Conservation (phyloP, 2,113 vertebrate genomes). For the Peromyscus leucopus region DNA sequence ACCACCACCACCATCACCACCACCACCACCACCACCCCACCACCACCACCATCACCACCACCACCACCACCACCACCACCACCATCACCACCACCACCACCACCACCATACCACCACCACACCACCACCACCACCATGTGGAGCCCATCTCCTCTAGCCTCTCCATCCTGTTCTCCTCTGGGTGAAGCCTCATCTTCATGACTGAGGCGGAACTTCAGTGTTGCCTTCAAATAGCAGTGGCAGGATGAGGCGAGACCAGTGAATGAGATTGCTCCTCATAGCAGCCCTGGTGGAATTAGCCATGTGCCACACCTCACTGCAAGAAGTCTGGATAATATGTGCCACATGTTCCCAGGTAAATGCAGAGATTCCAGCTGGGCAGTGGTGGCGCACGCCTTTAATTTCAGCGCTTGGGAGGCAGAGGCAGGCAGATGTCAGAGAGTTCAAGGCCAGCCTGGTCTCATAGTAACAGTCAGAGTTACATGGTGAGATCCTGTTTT, state of each 20-base stretch:
- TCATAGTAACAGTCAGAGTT: background rate
- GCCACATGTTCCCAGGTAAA: background rate
- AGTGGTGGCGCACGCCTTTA: background rate
- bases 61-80: background rate
- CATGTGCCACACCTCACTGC: background rate
- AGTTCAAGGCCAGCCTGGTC: background rate
- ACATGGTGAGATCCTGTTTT: background rate
- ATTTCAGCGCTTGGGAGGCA: background rate
- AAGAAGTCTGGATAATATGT: background rate
- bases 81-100: too few relatives aligned
- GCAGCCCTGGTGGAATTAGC: background rate
- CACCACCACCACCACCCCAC: too few relatives aligned
- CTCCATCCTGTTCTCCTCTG: background rate
- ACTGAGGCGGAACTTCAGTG: background rate
- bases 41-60: too few relatives aligned
- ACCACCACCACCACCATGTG: background rate
- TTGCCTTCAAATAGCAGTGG: background rate
- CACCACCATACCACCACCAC: too few relatives aligned
- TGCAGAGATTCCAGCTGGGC: background rate
- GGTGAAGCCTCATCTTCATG: background rate
- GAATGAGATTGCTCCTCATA: background rate
- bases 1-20: background rate
- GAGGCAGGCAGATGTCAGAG: background rate
- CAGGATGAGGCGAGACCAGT: background rate
- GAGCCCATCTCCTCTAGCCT: background rate